Evolutionary conservation across 1,140 invertebrate species (phyloP).

Genomic region (Chrysopa pallens): DNA sequence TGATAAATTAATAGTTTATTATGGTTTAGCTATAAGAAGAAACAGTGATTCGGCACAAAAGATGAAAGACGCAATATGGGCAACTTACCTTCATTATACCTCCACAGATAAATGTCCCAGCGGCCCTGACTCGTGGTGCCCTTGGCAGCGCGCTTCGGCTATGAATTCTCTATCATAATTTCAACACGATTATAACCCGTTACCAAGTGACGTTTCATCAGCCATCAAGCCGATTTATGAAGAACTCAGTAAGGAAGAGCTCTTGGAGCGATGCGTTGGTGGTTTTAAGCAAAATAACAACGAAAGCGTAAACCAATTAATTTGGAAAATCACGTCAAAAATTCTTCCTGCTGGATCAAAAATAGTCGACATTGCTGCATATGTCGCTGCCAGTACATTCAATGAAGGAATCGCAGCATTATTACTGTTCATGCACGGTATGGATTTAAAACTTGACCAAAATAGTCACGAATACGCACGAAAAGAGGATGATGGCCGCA

Average conservation of each 20-base stretch:
- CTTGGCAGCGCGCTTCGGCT: constrained; percentile 6
- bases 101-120: constrained; percentile 15
- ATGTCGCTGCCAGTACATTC: too few relatives aligned
- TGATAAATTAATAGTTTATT: neutral
- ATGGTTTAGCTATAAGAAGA: neutral
- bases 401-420: too few relatives aligned
- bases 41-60: constrained; percentile 14
- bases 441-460: too few relatives aligned
- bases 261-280: constrained; percentile 7
- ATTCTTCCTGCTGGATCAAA: constrained; percentile 5
- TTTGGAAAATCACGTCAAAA: constrained; percentile 10
- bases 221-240: constrained; percentile 10
- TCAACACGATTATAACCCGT: constrained; percentile 4
- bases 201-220: constrained; percentile 6
- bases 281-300: constrained; percentile 9
- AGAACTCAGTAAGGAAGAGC: too few relatives aligned
- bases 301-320: constrained; percentile 5
- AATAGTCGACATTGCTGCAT: constrained; percentile 7
- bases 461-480: too few relatives aligned
- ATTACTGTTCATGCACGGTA: too few relatives aligned
- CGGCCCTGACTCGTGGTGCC: constrained; percentile 12
- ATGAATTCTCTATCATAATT: constrained; percentile 6
- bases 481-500: too few relatives aligned
- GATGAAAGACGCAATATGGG: constrained; percentile 17
- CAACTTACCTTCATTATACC: constrained; percentile 14